phyloP scores from a whole-genome alignment of 2,888 invertebrate genomes.

The Acronicta aceris region DNA sequence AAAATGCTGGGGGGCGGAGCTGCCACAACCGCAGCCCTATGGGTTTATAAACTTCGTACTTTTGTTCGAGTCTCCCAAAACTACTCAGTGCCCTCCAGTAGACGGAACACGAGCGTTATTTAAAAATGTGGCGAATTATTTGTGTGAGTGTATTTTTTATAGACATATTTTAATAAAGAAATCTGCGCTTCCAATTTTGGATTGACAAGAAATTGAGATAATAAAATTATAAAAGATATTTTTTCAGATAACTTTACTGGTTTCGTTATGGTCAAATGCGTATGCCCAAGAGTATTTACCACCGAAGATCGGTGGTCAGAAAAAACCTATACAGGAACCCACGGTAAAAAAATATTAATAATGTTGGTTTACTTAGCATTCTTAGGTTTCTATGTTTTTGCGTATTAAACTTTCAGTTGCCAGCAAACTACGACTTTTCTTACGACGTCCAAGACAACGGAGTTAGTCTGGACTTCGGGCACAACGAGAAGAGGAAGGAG shows the following conservation, averaged over 20 bases:
- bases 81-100: constrained; percentile 55
- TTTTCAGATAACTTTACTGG: constrained; percentile 70
- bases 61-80: constrained; percentile 63
- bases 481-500: constrained; percentile 91
- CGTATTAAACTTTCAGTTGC: constrained; percentile 75
- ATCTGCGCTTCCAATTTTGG: too few relatives aligned
- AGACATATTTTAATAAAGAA: too few relatives aligned
- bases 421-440: constrained; percentile 91
- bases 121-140: constrained; percentile 76
- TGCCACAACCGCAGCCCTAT: constrained; percentile 71
- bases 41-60: constrained; percentile 73
- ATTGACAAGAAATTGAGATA: background rate
- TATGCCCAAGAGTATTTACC: constrained; percentile 87
- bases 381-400: background rate
- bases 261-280: constrained; percentile 75
- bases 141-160: constrained; percentile 69
- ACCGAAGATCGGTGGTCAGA: constrained; percentile 76
- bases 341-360: constrained; percentile 68
- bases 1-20: constrained; percentile 68
- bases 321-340: constrained; percentile 75
- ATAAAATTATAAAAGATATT: background rate
- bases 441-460: constrained; percentile 90
- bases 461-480: constrained; percentile 90
- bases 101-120: constrained; percentile 50
- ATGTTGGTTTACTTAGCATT: too few relatives aligned